A percentile compares a stretch with the other conserved stretches of the same genome.
phyloP scores from a whole-genome alignment of 2,113 vertebrate species.

The Oryzias curvinotus region DNA sequence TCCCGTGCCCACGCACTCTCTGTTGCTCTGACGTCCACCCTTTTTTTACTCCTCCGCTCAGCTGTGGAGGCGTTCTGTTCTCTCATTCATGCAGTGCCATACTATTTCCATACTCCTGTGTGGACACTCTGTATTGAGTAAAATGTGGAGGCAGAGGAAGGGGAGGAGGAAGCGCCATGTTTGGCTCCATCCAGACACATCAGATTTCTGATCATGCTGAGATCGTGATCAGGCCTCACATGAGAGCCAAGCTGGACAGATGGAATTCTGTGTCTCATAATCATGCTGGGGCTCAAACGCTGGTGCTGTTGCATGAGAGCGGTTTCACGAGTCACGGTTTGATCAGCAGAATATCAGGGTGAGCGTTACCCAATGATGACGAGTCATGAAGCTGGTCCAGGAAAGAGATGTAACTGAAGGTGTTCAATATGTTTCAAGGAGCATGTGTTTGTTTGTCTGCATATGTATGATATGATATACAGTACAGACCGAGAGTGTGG shows the following conservation, averaged over 20 bases:
- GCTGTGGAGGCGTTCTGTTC: constrained; percentile 66
- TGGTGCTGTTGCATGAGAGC: background rate
- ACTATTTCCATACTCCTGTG: constrained; percentile 54
- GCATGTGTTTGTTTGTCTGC: no score
- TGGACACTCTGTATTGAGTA: constrained; percentile 40
- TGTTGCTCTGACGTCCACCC: constrained; percentile 70
- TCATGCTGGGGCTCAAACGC: constrained; percentile 7
- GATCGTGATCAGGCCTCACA: constrained; percentile 55
- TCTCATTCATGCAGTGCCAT: constrained; percentile 61
- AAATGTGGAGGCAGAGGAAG: constrained; percentile 33
- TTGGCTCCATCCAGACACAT: constrained; percentile 57
- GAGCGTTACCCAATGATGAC: no score
- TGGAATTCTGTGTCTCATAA: constrained; percentile 28
- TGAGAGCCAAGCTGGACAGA: constrained; percentile 46
- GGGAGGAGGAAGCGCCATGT: constrained; percentile 63
- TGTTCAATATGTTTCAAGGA: background rate
- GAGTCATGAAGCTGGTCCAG: background rate
- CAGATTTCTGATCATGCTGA: constrained; percentile 52
- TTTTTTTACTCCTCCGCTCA: constrained; percentile 65
- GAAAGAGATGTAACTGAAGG: background rate
- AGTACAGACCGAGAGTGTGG: no score
- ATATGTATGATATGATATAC: no score
- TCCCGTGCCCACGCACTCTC: constrained; percentile 66
- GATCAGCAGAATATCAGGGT: background rate
- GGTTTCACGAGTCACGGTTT: constrained; percentile 5